Percentiles rank a stretch among this genome's conserved stretches.
These are phyloP conservation scores for Hipposideros armiger DNA, from an alignment of 2,113 vertebrate genomes.

Conservation along the genomic window DNA sequence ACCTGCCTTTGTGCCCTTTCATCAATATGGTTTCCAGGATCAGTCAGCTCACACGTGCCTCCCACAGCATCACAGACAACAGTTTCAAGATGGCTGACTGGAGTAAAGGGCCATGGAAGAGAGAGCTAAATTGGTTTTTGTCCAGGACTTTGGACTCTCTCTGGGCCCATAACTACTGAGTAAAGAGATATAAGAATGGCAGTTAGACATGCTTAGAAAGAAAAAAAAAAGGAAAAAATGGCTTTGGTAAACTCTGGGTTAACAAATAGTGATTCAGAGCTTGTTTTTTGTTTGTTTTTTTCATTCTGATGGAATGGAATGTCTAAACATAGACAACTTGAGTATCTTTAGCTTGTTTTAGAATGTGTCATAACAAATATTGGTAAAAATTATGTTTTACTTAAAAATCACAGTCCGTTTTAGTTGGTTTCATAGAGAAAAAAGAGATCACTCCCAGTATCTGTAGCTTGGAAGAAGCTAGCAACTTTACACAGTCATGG, in stretches of 20 bases:
- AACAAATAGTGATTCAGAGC: not conserved
- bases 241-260: not conserved
- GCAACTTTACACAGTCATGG: not conserved
- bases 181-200: constrained; percentile 5
- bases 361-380: not conserved
- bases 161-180: not conserved
- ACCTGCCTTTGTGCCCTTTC: not conserved
- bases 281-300: not conserved
- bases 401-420: not conserved
- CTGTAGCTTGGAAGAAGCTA: not conserved
- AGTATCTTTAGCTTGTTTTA: not conserved
- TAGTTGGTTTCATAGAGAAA: not conserved
- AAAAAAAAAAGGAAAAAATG: not conserved
- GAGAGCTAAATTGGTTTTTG: not conserved
- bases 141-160: constrained; percentile 1
- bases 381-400: not conserved
- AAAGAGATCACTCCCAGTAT: not conserved
- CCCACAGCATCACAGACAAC: not conserved
- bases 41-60: not conserved
- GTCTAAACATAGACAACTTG: not conserved
- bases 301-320: not conserved
- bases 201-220: not conserved
- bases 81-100: constrained; percentile 44
- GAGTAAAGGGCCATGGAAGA: not conserved
- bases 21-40: not conserved